phyloP scores from a whole-genome alignment of 2,888 invertebrate genomes.

The Trachelus iudaicus region DNA sequence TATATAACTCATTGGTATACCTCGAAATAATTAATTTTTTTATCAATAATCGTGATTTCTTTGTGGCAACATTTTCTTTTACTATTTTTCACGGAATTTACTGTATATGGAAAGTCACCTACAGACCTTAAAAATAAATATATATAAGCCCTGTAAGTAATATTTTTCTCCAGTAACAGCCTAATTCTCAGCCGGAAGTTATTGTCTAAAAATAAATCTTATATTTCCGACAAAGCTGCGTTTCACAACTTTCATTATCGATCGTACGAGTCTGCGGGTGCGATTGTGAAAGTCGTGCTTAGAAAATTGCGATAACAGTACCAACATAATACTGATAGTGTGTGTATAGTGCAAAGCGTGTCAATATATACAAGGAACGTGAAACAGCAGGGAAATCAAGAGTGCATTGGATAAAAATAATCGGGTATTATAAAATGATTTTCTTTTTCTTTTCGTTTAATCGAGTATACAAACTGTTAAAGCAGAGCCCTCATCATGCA shows the following conservation, averaged over 20 bases:
- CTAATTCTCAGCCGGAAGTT: background rate
- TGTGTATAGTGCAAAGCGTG: background rate
- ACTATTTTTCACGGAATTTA: background rate
- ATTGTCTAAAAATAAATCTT: background rate
- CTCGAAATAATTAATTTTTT: no score
- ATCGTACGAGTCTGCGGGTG: background rate
- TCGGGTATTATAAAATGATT: background rate
- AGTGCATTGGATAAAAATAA: background rate
- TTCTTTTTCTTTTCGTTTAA: slow-evolving; percentile 3
- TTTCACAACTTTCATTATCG: background rate
- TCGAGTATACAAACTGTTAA: slow-evolving; percentile 55
- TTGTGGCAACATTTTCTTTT: background rate
- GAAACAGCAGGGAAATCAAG: background rate
- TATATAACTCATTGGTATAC: no score
- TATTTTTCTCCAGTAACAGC: background rate
- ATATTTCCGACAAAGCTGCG: background rate
- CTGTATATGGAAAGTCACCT: background rate
- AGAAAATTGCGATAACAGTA: background rate
- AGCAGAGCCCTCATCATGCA: slow-evolving; percentile 54
- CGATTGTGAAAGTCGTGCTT: background rate
- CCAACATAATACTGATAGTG: background rate
- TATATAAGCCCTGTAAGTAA: background rate
- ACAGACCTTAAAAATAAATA: background rate
- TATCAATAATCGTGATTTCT: no score
- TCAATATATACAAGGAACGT: background rate